phyloP scores from a whole-genome alignment of 2,888 invertebrate genomes.

The Cabera pusaria region DNA sequence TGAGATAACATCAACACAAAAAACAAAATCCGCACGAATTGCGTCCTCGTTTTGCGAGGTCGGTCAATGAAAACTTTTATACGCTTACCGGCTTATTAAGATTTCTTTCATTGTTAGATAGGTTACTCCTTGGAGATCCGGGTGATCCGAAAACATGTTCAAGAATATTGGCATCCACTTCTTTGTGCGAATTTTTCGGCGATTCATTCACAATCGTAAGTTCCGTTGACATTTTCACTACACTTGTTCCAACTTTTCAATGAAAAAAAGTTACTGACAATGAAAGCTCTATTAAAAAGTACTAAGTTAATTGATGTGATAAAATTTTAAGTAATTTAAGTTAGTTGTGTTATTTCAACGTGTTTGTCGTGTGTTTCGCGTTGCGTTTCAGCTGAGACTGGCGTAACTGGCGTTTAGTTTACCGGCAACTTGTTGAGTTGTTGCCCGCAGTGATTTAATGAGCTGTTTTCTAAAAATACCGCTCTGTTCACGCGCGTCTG shows the following conservation, averaged over 20 bases:
- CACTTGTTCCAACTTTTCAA: constrained; percentile 4
- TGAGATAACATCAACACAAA: no score
- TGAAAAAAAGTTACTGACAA: no score
- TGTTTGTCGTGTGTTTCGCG: constrained; percentile 6
- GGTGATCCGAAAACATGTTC: constrained; percentile 64
- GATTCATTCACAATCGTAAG: constrained; percentile 44
- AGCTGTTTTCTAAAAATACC: constrained; percentile 52
- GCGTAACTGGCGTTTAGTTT: not conserved
- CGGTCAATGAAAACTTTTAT: no score
- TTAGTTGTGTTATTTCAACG: no score
- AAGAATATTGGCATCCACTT: constrained; percentile 46
- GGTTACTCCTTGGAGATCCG: constrained; percentile 34
- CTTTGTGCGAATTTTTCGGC: constrained; percentile 33
- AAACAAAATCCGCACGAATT: no score
- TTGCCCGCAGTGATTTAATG: no score
- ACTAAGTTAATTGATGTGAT: no score
- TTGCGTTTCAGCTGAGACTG: constrained; percentile 12
- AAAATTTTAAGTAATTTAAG: no score
- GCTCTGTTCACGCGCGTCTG: constrained; percentile 20
- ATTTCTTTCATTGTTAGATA: constrained; percentile 43
- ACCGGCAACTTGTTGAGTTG: no score
- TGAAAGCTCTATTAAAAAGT: no score
- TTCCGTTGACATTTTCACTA: constrained; percentile 40
- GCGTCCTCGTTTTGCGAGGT: no score
- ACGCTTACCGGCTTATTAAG: constrained; percentile 22